Evolutionary conservation across 2,888 invertebrate genomes (phyloP).

Genomic region (Andrena fulva): DNA sequence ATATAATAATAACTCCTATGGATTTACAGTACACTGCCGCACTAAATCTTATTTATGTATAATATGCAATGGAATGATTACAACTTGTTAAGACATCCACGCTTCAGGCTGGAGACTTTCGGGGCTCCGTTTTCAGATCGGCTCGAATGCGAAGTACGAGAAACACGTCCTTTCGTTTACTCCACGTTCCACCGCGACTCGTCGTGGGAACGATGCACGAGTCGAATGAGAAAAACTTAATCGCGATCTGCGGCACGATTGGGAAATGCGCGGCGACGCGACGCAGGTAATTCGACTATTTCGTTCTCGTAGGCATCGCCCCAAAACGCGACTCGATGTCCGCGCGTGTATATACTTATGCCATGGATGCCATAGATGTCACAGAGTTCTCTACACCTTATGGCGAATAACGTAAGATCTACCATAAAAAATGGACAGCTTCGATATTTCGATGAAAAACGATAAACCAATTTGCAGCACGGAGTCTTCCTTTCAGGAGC

Average conservation of each 20-base stretch:
- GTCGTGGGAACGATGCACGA: slow-evolving; percentile 30
- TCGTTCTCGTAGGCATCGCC: slow-evolving; percentile 48
- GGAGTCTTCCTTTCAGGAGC: slow-evolving; percentile 28
- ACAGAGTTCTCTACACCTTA: slow-evolving; percentile 23
- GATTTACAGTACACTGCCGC: slow-evolving; percentile 84
- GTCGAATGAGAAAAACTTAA: slow-evolving; percentile 18
- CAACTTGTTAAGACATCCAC: slow-evolving; percentile 82
- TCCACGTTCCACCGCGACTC: slow-evolving; percentile 18
- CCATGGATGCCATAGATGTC: too few species aligned
- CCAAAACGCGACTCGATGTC: slow-evolving; percentile 28
- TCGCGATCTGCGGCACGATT: slow-evolving; percentile 7
- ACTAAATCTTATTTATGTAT: slow-evolving; percentile 80
- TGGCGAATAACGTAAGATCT: slow-evolving; percentile 57
- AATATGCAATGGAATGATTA: slow-evolving; percentile 83
- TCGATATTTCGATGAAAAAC: slow-evolving; percentile 24
- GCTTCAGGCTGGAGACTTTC: slow-evolving; percentile 77
- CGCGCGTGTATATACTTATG: not conserved
- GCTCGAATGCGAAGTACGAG: slow-evolving; percentile 28
- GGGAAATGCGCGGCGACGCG: not conserved
- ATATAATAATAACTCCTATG: slow-evolving; percentile 84
- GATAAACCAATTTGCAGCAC: slow-evolving; percentile 25
- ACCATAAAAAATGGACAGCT: slow-evolving; percentile 62
- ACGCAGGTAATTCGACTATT: not conserved
- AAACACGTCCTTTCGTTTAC: slow-evolving; percentile 14
- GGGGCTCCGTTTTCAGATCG: slow-evolving; percentile 58